Percentiles rank a stretch among this genome's conserved stretches.
These are phyloP conservation scores for Ephydatia muelleri DNA, from an alignment of 37 sponge, comb jelly and placozoan genomes.

Conservation along the genomic window DNA sequence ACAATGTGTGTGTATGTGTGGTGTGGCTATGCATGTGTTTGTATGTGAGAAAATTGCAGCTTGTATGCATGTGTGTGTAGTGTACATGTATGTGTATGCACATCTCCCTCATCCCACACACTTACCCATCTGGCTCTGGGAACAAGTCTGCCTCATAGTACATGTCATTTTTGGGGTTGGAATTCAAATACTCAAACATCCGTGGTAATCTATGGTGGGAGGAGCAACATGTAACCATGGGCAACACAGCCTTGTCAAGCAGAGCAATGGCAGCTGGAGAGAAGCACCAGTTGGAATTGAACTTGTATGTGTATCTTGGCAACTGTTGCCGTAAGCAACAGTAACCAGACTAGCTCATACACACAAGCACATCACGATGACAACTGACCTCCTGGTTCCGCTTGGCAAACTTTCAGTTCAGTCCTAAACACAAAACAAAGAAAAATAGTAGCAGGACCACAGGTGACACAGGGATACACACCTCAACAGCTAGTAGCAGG, in stretches of 20 bases:
- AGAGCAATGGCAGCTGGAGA: conserved; percentile 55
- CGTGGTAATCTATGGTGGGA: conserved; percentile 60
- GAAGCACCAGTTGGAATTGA: conserved; percentile 69
- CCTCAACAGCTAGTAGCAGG: no score
- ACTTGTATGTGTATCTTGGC: conserved; percentile 49
- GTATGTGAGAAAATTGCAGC: no score
- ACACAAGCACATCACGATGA: not conserved
- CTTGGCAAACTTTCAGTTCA: conserved; percentile 81
- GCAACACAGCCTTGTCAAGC: conserved; percentile 14
- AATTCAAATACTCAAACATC: conserved; percentile 59
- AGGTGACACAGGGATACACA: no score
- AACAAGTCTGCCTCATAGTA: conserved; percentile 76
- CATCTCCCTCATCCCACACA: not conserved
- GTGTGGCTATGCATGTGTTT: no score
- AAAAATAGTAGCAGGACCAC: no score
- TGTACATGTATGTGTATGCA: not conserved
- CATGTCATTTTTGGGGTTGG: conserved; percentile 56
- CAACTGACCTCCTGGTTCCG: conserved; percentile 76
- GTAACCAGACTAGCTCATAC: not conserved
- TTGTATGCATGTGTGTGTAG: not conserved
- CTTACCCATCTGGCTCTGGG: conserved; percentile 45
- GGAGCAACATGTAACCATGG: not conserved
- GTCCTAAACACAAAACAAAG: no score
- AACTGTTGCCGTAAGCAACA: conserved; percentile 4
- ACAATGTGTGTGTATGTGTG: conserved; percentile 10